phyloP scores from a whole-genome alignment of 1,140 invertebrate genomes.

The Penaeus vannamei region DNA sequence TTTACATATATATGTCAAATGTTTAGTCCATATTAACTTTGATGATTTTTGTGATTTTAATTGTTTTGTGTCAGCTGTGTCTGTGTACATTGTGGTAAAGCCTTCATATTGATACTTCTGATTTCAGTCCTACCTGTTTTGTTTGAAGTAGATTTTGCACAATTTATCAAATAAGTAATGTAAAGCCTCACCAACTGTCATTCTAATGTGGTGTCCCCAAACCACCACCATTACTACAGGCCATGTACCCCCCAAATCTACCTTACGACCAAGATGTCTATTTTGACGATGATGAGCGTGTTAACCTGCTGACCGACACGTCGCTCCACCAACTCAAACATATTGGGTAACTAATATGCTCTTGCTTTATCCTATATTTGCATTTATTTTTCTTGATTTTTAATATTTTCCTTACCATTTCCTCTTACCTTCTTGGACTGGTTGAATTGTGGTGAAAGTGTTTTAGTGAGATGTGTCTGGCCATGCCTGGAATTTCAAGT shows the following conservation, averaged over 20 bases:
- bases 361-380: slow-evolving; percentile 1
- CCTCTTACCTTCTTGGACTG: too few relatives aligned
- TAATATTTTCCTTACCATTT: background rate
- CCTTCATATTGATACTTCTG: too few relatives aligned
- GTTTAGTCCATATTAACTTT: too few relatives aligned
- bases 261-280: slow-evolving; percentile 67
- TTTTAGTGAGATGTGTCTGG: too few relatives aligned
- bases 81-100: too few relatives aligned
- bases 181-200: background rate
- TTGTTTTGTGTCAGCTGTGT: too few relatives aligned
- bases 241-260: slow-evolving; percentile 68
- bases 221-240: slow-evolving; percentile 61
- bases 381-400: background rate
- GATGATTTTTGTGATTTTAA: too few relatives aligned
- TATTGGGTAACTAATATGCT: slow-evolving; percentile 66
- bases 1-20: too few relatives aligned
- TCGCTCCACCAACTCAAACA: slow-evolving; percentile 67
- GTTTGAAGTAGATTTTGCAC: too few relatives aligned
- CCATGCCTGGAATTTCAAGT: too few relatives aligned
- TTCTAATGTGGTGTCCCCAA: slow-evolving; percentile 33
- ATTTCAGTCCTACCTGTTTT: too few relatives aligned
- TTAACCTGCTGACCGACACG: slow-evolving; percentile 66
- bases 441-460: too few relatives aligned
- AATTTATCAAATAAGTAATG: background rate
- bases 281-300: slow-evolving; percentile 67